A percentile compares a stretch with the other conserved stretches of the same genome.
Evolutionary conservation across 1,140 invertebrate species (phyloP).

Genomic region (Sinonovacula constricta): DNA sequence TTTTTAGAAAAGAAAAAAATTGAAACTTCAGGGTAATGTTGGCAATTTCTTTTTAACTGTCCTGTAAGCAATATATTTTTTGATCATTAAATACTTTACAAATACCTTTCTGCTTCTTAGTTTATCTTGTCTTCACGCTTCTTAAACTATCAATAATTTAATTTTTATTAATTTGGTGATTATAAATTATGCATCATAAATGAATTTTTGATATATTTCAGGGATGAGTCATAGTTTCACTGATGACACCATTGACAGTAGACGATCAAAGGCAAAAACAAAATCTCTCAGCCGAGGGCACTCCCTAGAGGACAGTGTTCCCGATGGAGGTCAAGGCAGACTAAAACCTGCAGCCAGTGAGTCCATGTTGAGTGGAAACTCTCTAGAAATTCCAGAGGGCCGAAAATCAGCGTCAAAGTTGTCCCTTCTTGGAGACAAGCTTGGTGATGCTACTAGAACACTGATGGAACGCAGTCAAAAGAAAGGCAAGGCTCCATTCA

Average conservation of each 20-base stretch:
- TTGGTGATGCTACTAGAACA: constrained; percentile 64
- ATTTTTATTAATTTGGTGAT: no score
- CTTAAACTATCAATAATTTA: no score
- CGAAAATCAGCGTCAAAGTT: constrained; percentile 68
- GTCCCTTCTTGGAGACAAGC: constrained; percentile 74
- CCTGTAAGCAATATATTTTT: no score
- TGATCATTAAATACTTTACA: no score
- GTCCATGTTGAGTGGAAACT: constrained; percentile 66
- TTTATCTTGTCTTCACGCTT: no score
- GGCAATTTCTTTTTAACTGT: no score
- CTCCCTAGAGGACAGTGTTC: constrained; percentile 68
- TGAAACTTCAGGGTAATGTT: no score
- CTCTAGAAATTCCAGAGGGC: constrained; percentile 63
- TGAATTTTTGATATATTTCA: no score
- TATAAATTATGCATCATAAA: no score
- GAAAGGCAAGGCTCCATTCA: constrained; percentile 70
- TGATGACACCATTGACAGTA: constrained; percentile 48
- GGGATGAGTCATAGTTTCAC: constrained; percentile 49
- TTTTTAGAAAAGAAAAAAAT: no score
- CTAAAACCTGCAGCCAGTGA: constrained; percentile 73
- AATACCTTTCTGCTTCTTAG: no score
- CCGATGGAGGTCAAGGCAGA: constrained; percentile 54
- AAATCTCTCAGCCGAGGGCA: constrained; percentile 60
- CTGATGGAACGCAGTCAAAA: constrained; percentile 61
- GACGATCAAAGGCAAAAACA: constrained; percentile 21